Percentiles rank a stretch among this genome's conserved stretches.
Conservation (phyloP, 2,888 invertebrate genomes). For the Volucella inflata region DNA sequence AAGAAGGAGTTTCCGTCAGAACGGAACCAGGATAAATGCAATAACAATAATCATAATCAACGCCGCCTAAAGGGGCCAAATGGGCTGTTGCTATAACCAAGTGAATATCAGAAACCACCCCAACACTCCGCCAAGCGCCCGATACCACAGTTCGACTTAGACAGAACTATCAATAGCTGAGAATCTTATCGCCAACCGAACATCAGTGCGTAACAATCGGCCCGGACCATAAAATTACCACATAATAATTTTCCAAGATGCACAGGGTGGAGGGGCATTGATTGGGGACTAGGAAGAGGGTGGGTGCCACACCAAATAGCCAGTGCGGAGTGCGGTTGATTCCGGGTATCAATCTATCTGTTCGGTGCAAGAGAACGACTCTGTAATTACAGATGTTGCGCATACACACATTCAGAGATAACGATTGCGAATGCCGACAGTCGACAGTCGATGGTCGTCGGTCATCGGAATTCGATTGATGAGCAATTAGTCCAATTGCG, state of each 20-base stretch:
- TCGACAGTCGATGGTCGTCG: neutral
- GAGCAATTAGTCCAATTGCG: conserved; percentile 74
- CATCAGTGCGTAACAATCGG: conserved; percentile 74
- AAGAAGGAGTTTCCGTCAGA: conserved; percentile 40
- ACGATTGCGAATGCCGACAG: conserved; percentile 43
- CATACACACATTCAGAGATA: conserved; percentile 19
- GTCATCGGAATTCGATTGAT: conserved; percentile 70
- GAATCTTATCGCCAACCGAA: conserved; percentile 67
- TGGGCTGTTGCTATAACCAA: conserved; percentile 49
- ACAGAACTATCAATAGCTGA: conserved; percentile 66
- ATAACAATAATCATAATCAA: conserved; percentile 78
- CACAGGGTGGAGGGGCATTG: conserved; percentile 26
- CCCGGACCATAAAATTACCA: conserved; percentile 78
- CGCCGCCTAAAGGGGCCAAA: conserved; percentile 75
- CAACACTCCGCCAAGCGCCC: conserved; percentile 18
- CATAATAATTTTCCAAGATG: conserved; percentile 78
- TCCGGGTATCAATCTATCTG: neutral
- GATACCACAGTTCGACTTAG: conserved; percentile 51
- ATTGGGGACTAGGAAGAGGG: conserved; percentile 10
- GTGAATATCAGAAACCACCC: conserved; percentile 42
- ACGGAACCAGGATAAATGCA: conserved; percentile 75
- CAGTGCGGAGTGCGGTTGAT: neutral
- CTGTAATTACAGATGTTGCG: conserved; percentile 66
- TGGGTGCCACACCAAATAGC: conserved; percentile 6
- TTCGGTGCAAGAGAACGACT: conserved; percentile 32